These are phyloP conservation scores for Apoderus coryli DNA, from an alignment of 2,888 invertebrate species.

Conservation along the genomic window DNA sequence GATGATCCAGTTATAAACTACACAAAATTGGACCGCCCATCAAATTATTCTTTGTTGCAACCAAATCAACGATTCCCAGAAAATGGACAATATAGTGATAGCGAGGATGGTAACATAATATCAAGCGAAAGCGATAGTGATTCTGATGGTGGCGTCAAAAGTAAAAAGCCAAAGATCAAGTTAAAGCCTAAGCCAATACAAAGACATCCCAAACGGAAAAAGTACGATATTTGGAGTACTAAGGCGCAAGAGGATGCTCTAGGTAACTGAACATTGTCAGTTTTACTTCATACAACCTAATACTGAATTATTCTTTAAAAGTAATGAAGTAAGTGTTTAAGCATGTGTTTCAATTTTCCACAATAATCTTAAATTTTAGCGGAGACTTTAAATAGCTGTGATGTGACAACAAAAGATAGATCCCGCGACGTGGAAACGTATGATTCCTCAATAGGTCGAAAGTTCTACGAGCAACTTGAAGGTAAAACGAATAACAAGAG, in stretches of 20 bases:
- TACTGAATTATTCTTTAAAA: conserved; percentile 1
- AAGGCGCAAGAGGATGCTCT: conserved; percentile 64
- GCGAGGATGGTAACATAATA: conserved; percentile 28
- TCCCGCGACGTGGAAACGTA: conserved; percentile 62
- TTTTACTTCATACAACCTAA: conserved; percentile 1
- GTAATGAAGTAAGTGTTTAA: conserved; percentile 1
- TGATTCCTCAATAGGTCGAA: conserved; percentile 40
- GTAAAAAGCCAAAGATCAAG: conserved; percentile 41
- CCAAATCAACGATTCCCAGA: conserved; percentile 22
- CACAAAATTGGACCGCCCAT: conserved; percentile 42
- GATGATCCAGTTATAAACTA: conserved; percentile 33
- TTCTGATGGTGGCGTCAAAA: conserved; percentile 35
- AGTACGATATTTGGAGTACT: conserved; percentile 65
- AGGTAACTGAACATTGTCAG: conserved; percentile 12
- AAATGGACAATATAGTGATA: conserved; percentile 32
- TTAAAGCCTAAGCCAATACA: conserved; percentile 27
- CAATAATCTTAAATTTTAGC: conserved; percentile 27
- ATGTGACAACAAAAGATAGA: conserved; percentile 53
- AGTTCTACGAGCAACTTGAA: conserved; percentile 36
- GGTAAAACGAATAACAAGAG: conserved; percentile 36
- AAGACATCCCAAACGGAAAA: conserved; percentile 40
- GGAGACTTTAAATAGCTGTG: conserved; percentile 63
- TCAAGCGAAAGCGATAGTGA: conserved; percentile 41
- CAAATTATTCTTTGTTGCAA: conserved; percentile 27
- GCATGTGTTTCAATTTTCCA: too few relatives aligned